Percentiles rank a stretch among this genome's conserved stretches.
phyloP scores from a whole-genome alignment of 2,797 vertebrate genomes.

The Pampus argenteus region DNA sequence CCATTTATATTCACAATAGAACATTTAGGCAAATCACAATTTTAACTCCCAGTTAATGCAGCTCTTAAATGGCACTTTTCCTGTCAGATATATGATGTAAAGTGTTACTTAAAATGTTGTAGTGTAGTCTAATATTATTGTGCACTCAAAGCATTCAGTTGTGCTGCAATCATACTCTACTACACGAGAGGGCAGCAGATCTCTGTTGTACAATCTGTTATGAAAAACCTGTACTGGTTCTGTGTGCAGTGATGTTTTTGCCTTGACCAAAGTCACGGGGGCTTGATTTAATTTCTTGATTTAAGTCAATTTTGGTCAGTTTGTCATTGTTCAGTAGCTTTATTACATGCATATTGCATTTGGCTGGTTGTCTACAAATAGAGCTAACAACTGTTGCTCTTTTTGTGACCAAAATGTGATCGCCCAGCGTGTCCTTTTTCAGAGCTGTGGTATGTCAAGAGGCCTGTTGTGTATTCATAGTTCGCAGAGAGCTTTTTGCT shows the following conservation, averaged over 20 bases:
- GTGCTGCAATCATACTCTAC: background rate
- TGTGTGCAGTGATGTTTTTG: constrained; percentile 28
- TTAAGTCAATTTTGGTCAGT: constrained; percentile 47
- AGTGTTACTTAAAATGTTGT: background rate
- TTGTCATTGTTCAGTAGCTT: constrained; percentile 21
- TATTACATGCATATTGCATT: constrained; percentile 55
- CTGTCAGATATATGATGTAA: background rate
- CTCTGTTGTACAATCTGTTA: constrained; percentile 43
- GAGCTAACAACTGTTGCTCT: constrained; percentile 9
- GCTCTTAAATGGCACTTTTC: background rate
- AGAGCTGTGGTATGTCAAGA: constrained; percentile 35
- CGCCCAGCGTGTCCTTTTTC: constrained; percentile 22
- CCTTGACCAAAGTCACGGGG: constrained; percentile 42
- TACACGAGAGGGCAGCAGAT: constrained; percentile 78
- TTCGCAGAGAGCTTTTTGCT: constrained; percentile 29
- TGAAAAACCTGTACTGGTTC: background rate
- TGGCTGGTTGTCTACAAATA: constrained; percentile 48
- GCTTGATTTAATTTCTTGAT: constrained; percentile 61
- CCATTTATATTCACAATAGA: background rate
- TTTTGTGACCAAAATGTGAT: constrained; percentile 49
- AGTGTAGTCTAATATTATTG: background rate
- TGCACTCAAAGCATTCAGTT: background rate
- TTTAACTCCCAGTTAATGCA: background rate
- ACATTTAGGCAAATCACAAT: background rate
- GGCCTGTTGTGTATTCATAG: constrained; percentile 20